phyloP scores from a whole-genome alignment of 2,797 vertebrate genomes.

The Silurus aristotelis region DNA sequence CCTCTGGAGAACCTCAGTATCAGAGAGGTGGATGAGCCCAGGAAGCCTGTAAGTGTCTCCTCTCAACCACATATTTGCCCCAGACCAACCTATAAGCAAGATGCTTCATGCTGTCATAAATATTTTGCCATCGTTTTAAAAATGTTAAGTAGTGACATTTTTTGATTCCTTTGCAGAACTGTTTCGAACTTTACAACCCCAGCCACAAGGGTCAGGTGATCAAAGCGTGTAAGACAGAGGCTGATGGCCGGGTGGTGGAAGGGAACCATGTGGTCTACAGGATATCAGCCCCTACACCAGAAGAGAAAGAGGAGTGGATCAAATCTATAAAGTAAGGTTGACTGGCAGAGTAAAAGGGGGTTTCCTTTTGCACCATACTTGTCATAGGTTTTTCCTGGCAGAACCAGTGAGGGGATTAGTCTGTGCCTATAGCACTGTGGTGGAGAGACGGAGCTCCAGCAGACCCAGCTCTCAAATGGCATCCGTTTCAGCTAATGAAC shows the following conservation, averaged over 20 bases:
- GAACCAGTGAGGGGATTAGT: constrained; percentile 6
- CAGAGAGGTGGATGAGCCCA: constrained; percentile 93
- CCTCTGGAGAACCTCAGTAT: constrained; percentile 96
- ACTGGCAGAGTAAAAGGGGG: not conserved
- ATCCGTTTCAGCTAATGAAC: constrained; percentile 43
- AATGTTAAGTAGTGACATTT: not conserved
- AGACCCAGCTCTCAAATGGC: constrained; percentile 52
- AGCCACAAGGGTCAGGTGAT: constrained; percentile 97
- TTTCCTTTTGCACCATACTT: constrained; percentile 40
- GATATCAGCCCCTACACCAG: constrained; percentile 94
- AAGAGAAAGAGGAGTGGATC: constrained; percentile 98
- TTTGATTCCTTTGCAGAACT: constrained; percentile 78
- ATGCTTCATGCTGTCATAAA: not conserved
- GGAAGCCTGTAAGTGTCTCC: constrained; percentile 85
- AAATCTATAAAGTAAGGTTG: constrained; percentile 93
- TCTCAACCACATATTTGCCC: not conserved
- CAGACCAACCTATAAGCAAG: not conserved
- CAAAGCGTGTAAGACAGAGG: constrained; percentile 97
- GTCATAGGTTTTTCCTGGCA: constrained; percentile 52
- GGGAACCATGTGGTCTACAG: constrained; percentile 97
- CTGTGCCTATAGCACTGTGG: constrained; percentile 49
- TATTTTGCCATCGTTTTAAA: not conserved
- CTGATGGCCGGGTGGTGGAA: constrained; percentile 94
- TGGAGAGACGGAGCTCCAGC: constrained; percentile 48
- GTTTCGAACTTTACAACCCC: constrained; percentile 96